Evolutionary conservation across 2,888 invertebrate species (phyloP), one percentile per base, ranked within the genome.

Genomic region (Cantharis lateralis): DNA sequence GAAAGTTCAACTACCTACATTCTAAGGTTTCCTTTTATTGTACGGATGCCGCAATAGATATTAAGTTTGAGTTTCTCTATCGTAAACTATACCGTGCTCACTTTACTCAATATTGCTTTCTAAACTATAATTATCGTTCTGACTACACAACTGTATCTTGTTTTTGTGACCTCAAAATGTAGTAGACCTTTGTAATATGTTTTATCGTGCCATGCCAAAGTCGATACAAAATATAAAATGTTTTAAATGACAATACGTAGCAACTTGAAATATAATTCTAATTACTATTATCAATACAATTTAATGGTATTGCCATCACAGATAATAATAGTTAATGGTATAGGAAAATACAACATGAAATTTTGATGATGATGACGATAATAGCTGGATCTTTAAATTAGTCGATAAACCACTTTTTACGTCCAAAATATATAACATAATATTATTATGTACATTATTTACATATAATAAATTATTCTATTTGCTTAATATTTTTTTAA

Each of bases 81-180:
- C n/a, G 48, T 7, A 48, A 24, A 48, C 13, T 48, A 48, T 48
- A 48, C 48, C 48, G 20, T 9, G 48, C 16, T 69, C 71, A 24
- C 72, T 68, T 62, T 15, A 63, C 68, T 77, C 74, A 68, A 74
- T 77, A 77, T 71, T 77, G 26, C 68, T 48, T 77, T 77, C 77
- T 71, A 71, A 62, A 71, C 64, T 77, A 68, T 77, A 77, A 77
- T 77, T 77, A 74, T 70, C 68, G 73, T 77, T 74, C 74, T 77
- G 77, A 77, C 77, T 77, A 70, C 68, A 18, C 18, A 66, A 62
- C 66, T 62, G 69, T 61, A 26, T 48, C 20, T 24, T 72, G 48
- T 48, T 48, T 48, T 48, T 28, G 62, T 71, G 77, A 77, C 77
- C 77, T 77, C 74, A 74, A 77, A 74, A 64, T 62, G 24, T 64